Conservation (phyloP, 2,113 vertebrate species). For the Tapirus terrestris region DNA sequence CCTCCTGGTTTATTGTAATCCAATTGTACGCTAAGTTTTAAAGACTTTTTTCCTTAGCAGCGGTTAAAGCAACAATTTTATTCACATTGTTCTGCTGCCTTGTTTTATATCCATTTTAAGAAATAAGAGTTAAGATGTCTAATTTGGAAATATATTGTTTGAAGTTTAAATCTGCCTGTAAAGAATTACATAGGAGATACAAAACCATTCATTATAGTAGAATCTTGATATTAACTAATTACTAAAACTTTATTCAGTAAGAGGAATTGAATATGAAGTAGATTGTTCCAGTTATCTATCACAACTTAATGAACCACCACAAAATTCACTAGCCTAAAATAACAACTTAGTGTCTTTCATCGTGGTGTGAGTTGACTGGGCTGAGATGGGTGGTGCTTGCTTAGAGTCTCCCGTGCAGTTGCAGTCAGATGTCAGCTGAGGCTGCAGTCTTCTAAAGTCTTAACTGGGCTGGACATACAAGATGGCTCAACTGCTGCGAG, state of each 20-base stretch:
- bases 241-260: slow-evolving; percentile 1
- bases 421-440: not conserved
- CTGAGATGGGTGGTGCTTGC: not conserved
- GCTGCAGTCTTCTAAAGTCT: not conserved
- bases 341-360: not conserved
- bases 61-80: not conserved
- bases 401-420: not conserved
- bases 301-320: not conserved
- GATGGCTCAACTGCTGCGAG: not conserved
- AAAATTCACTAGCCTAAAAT: not conserved
- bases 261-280: not conserved
- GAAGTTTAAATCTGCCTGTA: not conserved
- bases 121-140: not conserved
- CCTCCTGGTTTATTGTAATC: not conserved
- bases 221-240: slow-evolving; percentile 4
- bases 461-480: not conserved
- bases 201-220: not conserved
- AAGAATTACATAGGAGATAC: not conserved
- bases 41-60: not conserved
- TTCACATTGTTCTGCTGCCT: slow-evolving; percentile 15
- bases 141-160: slow-evolving; percentile 6
- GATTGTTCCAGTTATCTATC: not conserved
- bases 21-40: not conserved
- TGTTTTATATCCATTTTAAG: not conserved
- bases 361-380: not conserved